A percentile compares a stretch with the other conserved stretches of the same genome.
Conservation (phyloP, 2,113 vertebrate species). For the Callithrix jacchus region DNA sequence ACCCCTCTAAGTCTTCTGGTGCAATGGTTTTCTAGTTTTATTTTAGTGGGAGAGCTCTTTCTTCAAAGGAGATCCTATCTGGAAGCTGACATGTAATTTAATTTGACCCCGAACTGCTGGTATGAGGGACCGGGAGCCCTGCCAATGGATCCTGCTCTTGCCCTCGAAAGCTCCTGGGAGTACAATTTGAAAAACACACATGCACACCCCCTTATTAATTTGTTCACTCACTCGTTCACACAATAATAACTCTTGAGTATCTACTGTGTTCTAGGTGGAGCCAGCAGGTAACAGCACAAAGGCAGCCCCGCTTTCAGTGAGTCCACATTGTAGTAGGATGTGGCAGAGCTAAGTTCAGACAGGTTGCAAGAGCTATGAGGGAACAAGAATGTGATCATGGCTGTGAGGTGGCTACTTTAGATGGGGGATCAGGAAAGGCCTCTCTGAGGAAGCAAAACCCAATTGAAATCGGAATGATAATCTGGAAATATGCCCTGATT, state of each 20-base stretch:
- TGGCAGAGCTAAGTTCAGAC: neutral
- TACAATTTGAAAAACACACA: neutral
- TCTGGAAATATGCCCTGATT: neutral
- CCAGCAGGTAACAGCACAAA: neutral
- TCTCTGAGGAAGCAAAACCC: neutral
- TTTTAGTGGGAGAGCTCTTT: neutral
- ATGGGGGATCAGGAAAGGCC: neutral
- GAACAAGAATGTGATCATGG: neutral
- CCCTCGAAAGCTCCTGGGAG: neutral
- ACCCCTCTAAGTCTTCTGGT: neutral
- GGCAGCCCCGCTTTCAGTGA: too few species aligned
- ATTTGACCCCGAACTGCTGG: neutral
- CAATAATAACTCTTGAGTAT: neutral
- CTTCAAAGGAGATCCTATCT: too few species aligned
- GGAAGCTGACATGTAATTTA: neutral
- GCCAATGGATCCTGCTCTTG: neutral
- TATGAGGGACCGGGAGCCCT: too few species aligned
- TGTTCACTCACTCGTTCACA: neutral
- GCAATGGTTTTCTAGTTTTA: neutral
- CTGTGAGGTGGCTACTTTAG: neutral
- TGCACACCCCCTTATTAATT: neutral
- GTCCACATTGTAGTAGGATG: neutral
- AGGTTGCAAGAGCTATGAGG: neutral
- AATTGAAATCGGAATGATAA: neutral
- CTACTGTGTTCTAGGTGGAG: neutral